Base-by-base conservation (phyloP, 2,797 vertebrate species). In the Rhadinocentrus ornatus region DNA sequence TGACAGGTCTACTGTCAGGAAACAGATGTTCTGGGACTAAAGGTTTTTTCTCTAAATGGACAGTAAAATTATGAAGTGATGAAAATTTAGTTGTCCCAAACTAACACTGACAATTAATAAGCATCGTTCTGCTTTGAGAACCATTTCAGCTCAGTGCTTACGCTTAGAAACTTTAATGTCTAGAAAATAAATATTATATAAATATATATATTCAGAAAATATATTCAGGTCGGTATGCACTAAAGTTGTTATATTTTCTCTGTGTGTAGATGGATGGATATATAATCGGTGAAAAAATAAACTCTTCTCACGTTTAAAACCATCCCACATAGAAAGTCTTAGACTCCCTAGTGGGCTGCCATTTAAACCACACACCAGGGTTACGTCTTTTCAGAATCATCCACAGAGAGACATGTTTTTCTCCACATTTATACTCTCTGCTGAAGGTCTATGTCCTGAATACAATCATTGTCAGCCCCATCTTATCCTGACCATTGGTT, bases 401-500 rank as follows among this genome's bases (percentile, higher is more conserved):
- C 75, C 78, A 80, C 78, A 86, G 81, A 90, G 78, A 86, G 83
- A 69, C 53, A 13, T 81, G 77, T 85, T 86, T 81, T 82, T 77
- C 79, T 80, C 84, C 84, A 86, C 80, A 71, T 93, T 80, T 89
- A 83, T 92, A 90, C 89, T 90, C 90, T 89, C 68, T 73, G 80
- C 86, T 82, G 75, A 91, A 88, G 88, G 90, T 92, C 80, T 83
- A 69, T 75, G 78, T 77, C 60, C 75, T 89, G 87, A 91, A 89
- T 88, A 82, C 83, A 89, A 88, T 87, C 86, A 85, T 86, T 89
- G 83, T 90, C 80, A 88, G 80, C 84, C 41, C 48, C n/a, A 75
- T 81, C 82, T 82, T 88, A 88, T 89, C 88, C 88, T 73, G 80
- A 75, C 89, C 85, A 76, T 62, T 80, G 86, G 93, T 95, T 94